Evolutionary conservation across 2,797 vertebrate species (phyloP).

Genomic region (Xenops minutus): DNA sequence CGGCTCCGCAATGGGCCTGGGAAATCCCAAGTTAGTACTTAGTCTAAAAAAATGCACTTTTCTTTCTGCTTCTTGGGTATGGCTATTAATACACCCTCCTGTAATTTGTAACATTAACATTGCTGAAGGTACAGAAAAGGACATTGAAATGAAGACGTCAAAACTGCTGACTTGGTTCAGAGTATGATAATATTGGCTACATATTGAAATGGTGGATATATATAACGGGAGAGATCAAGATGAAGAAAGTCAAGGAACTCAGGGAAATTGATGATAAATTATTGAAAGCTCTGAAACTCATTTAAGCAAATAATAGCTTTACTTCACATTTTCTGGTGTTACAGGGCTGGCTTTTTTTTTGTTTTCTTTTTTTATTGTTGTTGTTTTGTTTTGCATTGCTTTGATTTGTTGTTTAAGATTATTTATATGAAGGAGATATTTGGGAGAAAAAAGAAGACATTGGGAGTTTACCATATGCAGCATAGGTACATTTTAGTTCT

Average conservation of each 20-base stretch:
- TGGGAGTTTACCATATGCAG: background rate
- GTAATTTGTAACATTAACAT: slow-evolving; percentile 91
- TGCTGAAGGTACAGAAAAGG: slow-evolving; percentile 87
- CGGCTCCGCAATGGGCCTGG: slow-evolving; percentile 83
- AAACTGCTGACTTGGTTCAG: slow-evolving; percentile 81
- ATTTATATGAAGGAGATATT: background rate
- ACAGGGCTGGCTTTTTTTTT: fast-evolving
- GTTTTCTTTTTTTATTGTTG: background rate
- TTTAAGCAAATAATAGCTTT: slow-evolving; percentile 64
- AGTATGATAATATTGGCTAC: slow-evolving; percentile 69
- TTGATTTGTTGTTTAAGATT: background rate
- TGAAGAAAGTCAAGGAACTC: slow-evolving; percentile 68
- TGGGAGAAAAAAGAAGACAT: background rate
- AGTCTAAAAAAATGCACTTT: slow-evolving; percentile 81
- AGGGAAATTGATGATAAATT: slow-evolving; percentile 64
- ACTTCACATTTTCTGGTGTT: background rate
- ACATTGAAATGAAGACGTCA: slow-evolving; percentile 84
- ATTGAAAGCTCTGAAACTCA: slow-evolving; percentile 28
- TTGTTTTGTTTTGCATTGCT: background rate
- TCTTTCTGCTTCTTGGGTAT: slow-evolving; percentile 82
- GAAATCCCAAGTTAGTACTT: slow-evolving; percentile 91
- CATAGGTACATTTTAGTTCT: background rate
- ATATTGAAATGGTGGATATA: slow-evolving; percentile 67
- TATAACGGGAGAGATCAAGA: slow-evolving; percentile 67
- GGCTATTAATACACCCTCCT: slow-evolving; percentile 82